Base-by-base conservation (phyloP, 2,888 invertebrate species). In the Sisyra terminalis region DNA sequence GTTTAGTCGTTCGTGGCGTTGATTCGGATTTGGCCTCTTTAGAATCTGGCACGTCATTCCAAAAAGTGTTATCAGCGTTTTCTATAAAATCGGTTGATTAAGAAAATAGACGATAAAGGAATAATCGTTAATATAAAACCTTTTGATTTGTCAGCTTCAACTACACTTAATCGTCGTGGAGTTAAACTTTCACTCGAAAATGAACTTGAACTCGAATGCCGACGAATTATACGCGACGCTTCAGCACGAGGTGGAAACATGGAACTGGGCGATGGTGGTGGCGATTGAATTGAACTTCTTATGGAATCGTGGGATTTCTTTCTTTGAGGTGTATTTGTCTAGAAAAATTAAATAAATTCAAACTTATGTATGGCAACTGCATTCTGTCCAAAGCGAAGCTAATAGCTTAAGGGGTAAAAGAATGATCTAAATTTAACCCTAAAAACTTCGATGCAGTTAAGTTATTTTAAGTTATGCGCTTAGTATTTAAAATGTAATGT, bases 141-240 rank as follows among this genome's bases (percentile, higher is more conserved):
- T 2, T 37, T 16, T 18, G 16, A 18, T 5, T 16, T 17, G 6
- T 16, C n/a, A 5, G 13, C 30, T 10, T 43, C 43, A 10, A 32
- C 32, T 10, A 15, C 63, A 52, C 75, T 75, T 11, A 74, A 60
- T 5, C 78, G 66, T 17, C 73, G 64, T 2, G 75, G 72, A 52
- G 78, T 78, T 60, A 72, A 69, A 10, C 78, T 74, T 2, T 72
- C 71, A 54, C 79, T 79, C 0, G 83, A 83, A 55, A 81, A 82
- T 1, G 84, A 84, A 57, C 84, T 85, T 10, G 43, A 43, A 37
- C 85, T 86, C 2, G 87, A 87, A 53, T 87, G 83, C 13, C 87
- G 68, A 31, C 86, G 68, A 52, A 87, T 78, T 44, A 88, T 85
- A 53, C 84, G 73, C 1, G 87, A 84, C 42, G 78, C 79, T 55